Evolutionary conservation across 92 coral and sea anemone genomes (phyloP).

Genomic region (Umimayanthus kanabou): DNA sequence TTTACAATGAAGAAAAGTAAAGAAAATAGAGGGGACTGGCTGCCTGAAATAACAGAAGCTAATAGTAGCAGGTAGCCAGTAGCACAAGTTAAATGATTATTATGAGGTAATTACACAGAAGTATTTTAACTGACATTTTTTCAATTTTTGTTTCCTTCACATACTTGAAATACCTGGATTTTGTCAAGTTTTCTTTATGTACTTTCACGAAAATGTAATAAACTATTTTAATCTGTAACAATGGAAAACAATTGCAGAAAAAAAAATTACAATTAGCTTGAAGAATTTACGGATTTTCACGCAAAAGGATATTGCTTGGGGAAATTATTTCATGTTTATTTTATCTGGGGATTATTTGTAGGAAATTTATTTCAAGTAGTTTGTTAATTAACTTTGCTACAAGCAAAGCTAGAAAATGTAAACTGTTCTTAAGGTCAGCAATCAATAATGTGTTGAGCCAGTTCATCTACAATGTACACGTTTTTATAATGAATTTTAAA

Average conservation of each 20-base stretch:
- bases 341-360: neutral
- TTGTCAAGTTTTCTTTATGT: neutral
- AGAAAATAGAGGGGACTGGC: no score
- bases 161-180: neutral
- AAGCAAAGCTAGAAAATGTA: neutral
- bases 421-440: no score
- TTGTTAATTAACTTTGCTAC: neutral
- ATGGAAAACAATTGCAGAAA: neutral
- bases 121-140: neutral
- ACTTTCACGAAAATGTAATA: no score
- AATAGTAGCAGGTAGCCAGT: no score
- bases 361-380: neutral
- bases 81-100: neutral
- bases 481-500: no score
- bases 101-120: neutral
- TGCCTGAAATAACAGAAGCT: no score
- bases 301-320: neutral
- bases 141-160: neutral
- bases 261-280: no score
- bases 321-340: neutral
- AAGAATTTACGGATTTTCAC: neutral
- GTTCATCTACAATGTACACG: no score
- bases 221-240: neutral
- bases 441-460: no score
- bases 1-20: neutral